phyloP scores from a whole-genome alignment of 2,113 vertebrate genomes.

The Panthera uncia region DNA sequence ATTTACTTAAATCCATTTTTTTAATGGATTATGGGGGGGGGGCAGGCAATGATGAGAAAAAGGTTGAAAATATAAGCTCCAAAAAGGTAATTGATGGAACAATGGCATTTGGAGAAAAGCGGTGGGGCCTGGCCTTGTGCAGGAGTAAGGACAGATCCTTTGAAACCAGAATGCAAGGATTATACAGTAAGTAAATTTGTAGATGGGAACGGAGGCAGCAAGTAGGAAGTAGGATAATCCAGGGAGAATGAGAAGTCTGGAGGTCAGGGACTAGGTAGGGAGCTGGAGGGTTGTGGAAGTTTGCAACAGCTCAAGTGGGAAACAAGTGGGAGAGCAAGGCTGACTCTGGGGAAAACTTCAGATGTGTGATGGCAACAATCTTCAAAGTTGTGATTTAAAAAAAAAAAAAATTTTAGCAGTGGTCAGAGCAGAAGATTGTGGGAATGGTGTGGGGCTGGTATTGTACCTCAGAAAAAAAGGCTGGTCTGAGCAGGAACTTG shows the following conservation, averaged over 20 bases:
- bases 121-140: neutral
- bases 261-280: neutral
- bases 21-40: too few relatives aligned
- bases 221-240: neutral
- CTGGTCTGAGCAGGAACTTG: neutral
- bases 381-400: neutral
- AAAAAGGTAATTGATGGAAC: neutral
- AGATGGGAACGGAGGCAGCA: neutral
- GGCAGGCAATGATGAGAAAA: neutral
- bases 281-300: neutral
- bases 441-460: neutral
- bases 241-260: neutral
- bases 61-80: neutral
- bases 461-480: neutral
- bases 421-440: neutral
- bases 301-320: neutral
- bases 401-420: neutral
- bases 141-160: neutral
- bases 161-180: neutral
- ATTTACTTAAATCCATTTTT: neutral
- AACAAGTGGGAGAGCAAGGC: neutral
- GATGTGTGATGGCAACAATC: neutral
- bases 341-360: neutral
- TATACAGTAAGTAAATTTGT: neutral
- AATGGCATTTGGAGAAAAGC: neutral